Percentiles rank a stretch among this genome's conserved stretches.
Conservation (phyloP, 2,797 vertebrate genomes). For the Bucorvus abyssinicus region DNA sequence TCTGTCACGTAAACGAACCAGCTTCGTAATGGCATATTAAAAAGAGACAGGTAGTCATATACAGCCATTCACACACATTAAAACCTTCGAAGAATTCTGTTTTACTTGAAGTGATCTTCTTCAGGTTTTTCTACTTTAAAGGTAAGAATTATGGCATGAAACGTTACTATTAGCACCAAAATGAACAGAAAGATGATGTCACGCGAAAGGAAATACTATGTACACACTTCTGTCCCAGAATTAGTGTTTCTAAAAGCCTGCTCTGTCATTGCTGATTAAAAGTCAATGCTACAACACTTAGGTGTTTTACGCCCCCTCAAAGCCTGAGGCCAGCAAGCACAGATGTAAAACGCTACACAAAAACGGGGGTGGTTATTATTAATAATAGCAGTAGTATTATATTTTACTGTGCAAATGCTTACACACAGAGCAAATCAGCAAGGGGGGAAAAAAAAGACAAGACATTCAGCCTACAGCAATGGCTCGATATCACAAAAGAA, state of each 20-base stretch:
- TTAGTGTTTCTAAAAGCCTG: not conserved
- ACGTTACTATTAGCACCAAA: not conserved
- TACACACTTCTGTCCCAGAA: not conserved
- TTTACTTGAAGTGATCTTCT: not conserved
- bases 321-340: not conserved
- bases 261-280: not conserved
- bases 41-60: not conserved
- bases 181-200: not conserved
- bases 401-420: not conserved
- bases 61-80: not conserved
- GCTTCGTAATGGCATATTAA: not conserved
- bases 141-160: not conserved
- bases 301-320: not conserved
- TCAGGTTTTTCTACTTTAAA: not conserved
- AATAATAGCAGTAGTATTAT: not conserved
- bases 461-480: not conserved
- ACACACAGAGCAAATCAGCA: not conserved
- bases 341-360: not conserved
- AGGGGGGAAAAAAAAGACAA: not conserved
- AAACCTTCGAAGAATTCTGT: not conserved
- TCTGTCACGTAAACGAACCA: not conserved
- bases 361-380: not conserved
- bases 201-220: not conserved
- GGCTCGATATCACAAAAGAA: not conserved
- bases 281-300: not conserved